Conservation (phyloP, 2,888 invertebrate species). For the Dasypolia templi region DNA sequence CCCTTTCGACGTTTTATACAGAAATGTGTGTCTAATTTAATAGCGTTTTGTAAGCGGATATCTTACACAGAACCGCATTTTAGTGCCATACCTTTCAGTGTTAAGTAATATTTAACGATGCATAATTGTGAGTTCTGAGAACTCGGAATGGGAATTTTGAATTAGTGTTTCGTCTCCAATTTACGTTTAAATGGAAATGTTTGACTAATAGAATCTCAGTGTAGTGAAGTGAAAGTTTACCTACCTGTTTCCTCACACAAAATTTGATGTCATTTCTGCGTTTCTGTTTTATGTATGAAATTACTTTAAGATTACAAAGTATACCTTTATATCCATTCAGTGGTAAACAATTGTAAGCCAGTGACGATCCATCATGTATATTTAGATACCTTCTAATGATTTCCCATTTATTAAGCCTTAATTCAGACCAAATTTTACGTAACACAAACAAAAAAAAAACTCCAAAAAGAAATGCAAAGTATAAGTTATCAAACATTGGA, state of each 20-base stretch:
- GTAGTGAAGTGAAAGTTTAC: not conserved
- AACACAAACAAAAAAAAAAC: not conserved
- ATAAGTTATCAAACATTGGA: constrained; percentile 28
- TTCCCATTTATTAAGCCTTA: not conserved
- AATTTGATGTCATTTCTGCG: not conserved
- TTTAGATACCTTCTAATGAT: not conserved
- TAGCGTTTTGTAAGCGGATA: constrained; percentile 23
- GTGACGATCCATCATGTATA: not conserved
- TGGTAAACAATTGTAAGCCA: not conserved
- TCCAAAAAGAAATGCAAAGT: constrained; percentile 31
- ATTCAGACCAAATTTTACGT: not conserved
- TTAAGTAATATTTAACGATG: constrained; percentile 16
- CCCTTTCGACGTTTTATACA: constrained; percentile 2
- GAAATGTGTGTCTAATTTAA: constrained; percentile 26
- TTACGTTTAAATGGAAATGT: constrained; percentile 28
- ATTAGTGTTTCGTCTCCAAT: constrained; percentile 19
- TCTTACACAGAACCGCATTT: constrained; percentile 7
- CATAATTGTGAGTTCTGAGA: constrained; percentile 15
- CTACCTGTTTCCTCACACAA: not conserved
- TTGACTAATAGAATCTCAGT: not conserved
- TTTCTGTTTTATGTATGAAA: not conserved
- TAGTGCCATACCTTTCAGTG: constrained; percentile 21
- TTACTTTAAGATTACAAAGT: not conserved
- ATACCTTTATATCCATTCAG: not conserved
- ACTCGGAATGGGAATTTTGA: constrained; percentile 21